A percentile compares a stretch with the other conserved stretches of the same genome.
phyloP scores from a whole-genome alignment of 2,888 invertebrate genomes.

The Embidobia sp. region DNA sequence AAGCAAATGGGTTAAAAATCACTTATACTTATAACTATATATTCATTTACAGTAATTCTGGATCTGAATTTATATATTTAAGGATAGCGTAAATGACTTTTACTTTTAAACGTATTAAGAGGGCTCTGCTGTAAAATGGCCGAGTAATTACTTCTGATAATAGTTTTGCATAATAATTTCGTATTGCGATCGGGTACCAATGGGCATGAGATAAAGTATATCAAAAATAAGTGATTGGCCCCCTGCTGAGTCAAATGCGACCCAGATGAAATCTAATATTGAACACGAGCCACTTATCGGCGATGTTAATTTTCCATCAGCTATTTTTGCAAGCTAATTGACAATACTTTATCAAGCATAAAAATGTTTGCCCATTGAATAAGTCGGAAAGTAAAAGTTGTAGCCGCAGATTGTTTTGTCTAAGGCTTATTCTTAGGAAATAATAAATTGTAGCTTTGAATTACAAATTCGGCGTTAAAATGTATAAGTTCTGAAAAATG shows the following conservation, averaged over 20 bases:
- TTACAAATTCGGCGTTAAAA: slow-evolving; percentile 40
- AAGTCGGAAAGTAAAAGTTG: slow-evolving; percentile 29
- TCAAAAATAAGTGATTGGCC: slow-evolving; percentile 29
- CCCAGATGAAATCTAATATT: slow-evolving; percentile 50
- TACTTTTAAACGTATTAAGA: too few relatives aligned
- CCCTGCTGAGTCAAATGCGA: slow-evolving; percentile 47
- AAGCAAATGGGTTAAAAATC: too few relatives aligned
- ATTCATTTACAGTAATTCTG: too few relatives aligned
- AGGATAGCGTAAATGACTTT: too few relatives aligned
- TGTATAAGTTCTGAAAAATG: slow-evolving; percentile 40
- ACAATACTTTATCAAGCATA: slow-evolving; percentile 10
- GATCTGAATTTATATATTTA: too few relatives aligned
- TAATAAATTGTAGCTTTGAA: slow-evolving; percentile 18
- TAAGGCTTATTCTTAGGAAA: not conserved
- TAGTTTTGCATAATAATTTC: slow-evolving; percentile 39
- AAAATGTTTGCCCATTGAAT: slow-evolving; percentile 2
- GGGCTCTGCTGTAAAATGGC: too few relatives aligned
- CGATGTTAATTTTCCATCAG: slow-evolving; percentile 8
- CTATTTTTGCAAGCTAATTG: slow-evolving; percentile 9
- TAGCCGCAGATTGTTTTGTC: not conserved
- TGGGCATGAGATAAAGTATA: slow-evolving; percentile 9
- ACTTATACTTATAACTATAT: too few relatives aligned
- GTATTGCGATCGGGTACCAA: slow-evolving; percentile 1
- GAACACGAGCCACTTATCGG: slow-evolving; percentile 25
- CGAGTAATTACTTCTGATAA: slow-evolving; percentile 17